These are phyloP conservation scores for Toxostoma redivivum DNA, from an alignment of 2,113 vertebrate genomes.

Conservation along the genomic window DNA sequence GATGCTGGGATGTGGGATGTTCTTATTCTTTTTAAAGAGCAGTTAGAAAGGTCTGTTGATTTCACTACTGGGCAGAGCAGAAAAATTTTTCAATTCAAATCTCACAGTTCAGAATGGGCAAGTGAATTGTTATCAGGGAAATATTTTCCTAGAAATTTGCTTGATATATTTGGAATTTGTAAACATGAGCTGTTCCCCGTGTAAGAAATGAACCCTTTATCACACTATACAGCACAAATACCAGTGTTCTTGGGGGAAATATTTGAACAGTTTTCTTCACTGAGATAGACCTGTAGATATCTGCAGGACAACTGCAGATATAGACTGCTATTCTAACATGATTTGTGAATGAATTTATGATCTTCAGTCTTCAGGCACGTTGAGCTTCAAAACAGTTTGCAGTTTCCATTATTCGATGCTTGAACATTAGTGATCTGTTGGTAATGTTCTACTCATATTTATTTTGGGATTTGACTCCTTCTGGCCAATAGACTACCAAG, in stretches of 20 bases:
- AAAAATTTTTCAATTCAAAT: background rate
- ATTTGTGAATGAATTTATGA: background rate
- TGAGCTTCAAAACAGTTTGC: background rate
- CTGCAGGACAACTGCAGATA: background rate
- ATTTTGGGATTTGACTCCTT: background rate
- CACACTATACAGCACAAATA: background rate
- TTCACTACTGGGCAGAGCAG: background rate
- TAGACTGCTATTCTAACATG: background rate
- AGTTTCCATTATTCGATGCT: background rate
- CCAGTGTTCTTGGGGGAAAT: background rate
- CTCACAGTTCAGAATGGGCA: background rate
- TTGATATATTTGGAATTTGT: background rate
- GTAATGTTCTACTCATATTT: background rate
- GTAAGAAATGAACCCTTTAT: background rate
- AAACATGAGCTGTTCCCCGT: accelerated
- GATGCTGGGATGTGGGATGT: background rate
- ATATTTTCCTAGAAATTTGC: background rate
- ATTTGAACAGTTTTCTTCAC: background rate
- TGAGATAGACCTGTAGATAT: background rate
- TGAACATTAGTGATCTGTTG: background rate
- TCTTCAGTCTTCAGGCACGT: background rate
- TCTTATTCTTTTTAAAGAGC: background rate
- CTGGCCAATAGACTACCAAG: background rate
- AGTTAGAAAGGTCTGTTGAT: background rate
- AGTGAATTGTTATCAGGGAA: background rate